phyloP scores from a whole-genome alignment of 2,888 invertebrate species.

The Slavum lentiscoides region DNA sequence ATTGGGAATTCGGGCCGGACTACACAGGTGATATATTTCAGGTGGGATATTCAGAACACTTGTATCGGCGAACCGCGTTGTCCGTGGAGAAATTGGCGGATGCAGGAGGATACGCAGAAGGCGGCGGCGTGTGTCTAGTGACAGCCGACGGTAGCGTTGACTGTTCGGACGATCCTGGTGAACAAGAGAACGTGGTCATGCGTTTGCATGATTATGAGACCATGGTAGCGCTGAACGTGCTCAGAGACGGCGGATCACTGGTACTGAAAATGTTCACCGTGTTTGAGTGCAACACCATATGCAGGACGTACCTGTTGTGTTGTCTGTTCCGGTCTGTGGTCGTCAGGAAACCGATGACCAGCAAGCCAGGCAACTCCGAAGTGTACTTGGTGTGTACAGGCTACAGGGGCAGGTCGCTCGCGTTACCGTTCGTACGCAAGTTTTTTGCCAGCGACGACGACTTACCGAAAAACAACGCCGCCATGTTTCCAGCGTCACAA shows the following conservation, averaged over 20 bases:
- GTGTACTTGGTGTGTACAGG: constrained; percentile 78
- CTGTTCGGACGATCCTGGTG: constrained; percentile 80
- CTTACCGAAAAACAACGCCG: background rate
- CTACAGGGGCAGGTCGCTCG: constrained; percentile 59
- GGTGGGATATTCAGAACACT: constrained; percentile 69
- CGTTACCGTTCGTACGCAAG: constrained; percentile 1
- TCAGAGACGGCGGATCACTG: constrained; percentile 70
- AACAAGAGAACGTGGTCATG: constrained; percentile 81
- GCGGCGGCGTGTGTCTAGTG: constrained; percentile 61
- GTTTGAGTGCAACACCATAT: constrained; percentile 79
- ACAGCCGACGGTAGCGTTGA: constrained; percentile 95
- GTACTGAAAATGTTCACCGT: constrained; percentile 88
- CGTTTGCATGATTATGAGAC: constrained; percentile 80
- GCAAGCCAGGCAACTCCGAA: constrained; percentile 93
- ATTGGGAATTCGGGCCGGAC: constrained; percentile 87
- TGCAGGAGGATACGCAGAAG: constrained; percentile 30
- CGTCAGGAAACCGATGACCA: constrained; percentile 85
- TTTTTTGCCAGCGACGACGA: constrained; percentile 2
- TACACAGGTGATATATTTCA: constrained; percentile 82
- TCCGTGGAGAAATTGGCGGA: constrained; percentile 5
- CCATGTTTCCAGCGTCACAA: constrained; percentile 7
- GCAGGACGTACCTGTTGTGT: constrained; percentile 76
- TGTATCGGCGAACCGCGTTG: constrained; percentile 58
- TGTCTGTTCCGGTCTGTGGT: constrained; percentile 75
- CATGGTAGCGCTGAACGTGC: constrained; percentile 57